A percentile compares a stretch with the other conserved stretches of the same genome.
These are phyloP conservation scores for Epinephelus coioides DNA, from an alignment of 2,797 vertebrate genomes.

Conservation along the genomic window DNA sequence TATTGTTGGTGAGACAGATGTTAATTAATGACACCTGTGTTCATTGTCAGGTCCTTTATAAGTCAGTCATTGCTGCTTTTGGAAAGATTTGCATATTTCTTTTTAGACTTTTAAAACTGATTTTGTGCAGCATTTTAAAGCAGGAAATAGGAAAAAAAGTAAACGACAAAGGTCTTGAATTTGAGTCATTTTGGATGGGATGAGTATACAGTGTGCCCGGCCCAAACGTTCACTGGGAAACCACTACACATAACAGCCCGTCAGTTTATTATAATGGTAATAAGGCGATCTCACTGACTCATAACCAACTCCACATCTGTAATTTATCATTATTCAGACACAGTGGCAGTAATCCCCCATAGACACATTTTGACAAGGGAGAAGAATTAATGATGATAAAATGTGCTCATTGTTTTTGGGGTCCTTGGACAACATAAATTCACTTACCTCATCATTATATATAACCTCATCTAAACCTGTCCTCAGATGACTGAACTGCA, in stretches of 20 bases:
- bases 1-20: constrained; percentile 30
- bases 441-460: constrained; percentile 35
- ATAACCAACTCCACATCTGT: constrained; percentile 44
- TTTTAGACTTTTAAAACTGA: not conserved
- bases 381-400: not conserved
- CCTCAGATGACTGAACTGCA: constrained; percentile 46
- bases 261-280: constrained; percentile 25
- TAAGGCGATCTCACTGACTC: constrained; percentile 2
- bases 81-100: not conserved
- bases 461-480: constrained; percentile 19
- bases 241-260: not conserved
- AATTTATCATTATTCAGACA: constrained; percentile 6
- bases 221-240: not conserved
- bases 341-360: constrained; percentile 33
- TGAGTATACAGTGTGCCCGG: not conserved
- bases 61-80: not conserved
- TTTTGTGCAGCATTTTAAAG: not conserved
- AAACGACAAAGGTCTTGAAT: not conserved
- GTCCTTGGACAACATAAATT: constrained; percentile 15
- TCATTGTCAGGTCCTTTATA: not conserved
- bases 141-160: not conserved
- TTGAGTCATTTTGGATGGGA: not conserved
- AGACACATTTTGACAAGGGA: not conserved
- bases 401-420: not conserved
- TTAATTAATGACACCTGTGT: not conserved